A percentile compares a stretch with the other conserved stretches of the same genome.
Evolutionary conservation across 2,113 vertebrate genomes (phyloP).

Genomic region (Rhabdomys dilectus): DNA sequence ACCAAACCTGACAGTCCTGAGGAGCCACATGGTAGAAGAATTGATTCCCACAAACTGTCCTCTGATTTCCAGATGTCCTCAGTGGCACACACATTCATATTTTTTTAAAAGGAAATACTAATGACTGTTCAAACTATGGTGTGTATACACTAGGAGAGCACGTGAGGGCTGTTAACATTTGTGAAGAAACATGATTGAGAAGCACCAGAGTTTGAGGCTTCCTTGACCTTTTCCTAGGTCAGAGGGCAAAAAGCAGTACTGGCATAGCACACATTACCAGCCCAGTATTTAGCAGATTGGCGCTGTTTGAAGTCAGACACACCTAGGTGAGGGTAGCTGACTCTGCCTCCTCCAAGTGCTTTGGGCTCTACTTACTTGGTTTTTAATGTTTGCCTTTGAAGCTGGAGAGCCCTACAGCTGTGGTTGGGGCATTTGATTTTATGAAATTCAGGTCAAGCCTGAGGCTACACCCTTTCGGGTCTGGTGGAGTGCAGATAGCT

Average conservation of each 20-base stretch:
- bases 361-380: background rate
- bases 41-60: background rate
- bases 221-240: background rate
- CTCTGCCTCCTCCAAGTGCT: background rate
- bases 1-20: background rate
- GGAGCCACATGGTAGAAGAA: background rate
- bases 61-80: background rate
- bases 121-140: background rate
- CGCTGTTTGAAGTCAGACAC: background rate
- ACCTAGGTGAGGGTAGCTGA: background rate
- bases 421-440: background rate
- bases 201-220: background rate
- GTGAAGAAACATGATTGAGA: background rate
- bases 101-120: background rate
- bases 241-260: background rate
- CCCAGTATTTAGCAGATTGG: background rate
- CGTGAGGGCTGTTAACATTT: background rate
- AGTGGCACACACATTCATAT: background rate
- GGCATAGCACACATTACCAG: background rate
- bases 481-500: background rate
- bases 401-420: background rate
- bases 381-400: slow-evolving; percentile 10
- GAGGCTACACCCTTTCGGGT: background rate
- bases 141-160: background rate
- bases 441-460: background rate